Base-by-base conservation (phyloP, 2,888 invertebrate genomes). In the Blera fallax region DNA sequence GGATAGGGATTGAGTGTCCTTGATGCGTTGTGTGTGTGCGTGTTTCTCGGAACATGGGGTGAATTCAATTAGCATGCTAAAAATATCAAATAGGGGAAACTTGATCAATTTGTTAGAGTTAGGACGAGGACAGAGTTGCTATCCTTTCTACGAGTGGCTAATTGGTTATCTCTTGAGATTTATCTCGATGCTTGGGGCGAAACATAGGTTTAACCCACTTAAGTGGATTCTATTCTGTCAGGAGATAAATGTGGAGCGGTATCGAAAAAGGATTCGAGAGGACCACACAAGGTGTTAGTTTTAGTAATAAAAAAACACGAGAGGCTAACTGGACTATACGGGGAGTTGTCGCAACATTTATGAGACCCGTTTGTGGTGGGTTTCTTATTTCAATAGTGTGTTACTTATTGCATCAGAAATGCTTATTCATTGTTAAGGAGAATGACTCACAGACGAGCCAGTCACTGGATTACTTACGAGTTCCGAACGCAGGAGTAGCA, bases 1-100 rank as follows among this genome's bases (percentile, higher is more conserved):
- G 45, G 29, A 70, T 29, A 14, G 48, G 18, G 60, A 45, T 37
- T 32, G 64, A 37, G 65, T 69, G 79, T 83, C 83, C 79, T 83
- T 83, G 83, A 37, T 70, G 43, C 8, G 8, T 16, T 29, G 54
- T 62, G n/a, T 14, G 56, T 24, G 54, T 18, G 74, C 5, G 54
- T 10, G 11, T 21, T 54, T 67, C 54, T 62, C 27, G 52, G 64
- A 74, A 69, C 56, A 8, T 62, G 67, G 21, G 16, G 58, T 56
- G 50, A 32, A 73, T 65, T 80, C 73, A 72, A 73, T 80, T 80
- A 40, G 73, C 14, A 24, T 21, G 48, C 32, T 10, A 24, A 48
- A 48, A 48, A 11, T 52, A 62, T 52, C 37, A 62, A 73, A 40
- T 62, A 27, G 37, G 24, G 64, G 54, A 43, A 74, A 64, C 43